Conservation (phyloP, 2,888 invertebrate genomes). For the Onthophagus sagittarius region DNA sequence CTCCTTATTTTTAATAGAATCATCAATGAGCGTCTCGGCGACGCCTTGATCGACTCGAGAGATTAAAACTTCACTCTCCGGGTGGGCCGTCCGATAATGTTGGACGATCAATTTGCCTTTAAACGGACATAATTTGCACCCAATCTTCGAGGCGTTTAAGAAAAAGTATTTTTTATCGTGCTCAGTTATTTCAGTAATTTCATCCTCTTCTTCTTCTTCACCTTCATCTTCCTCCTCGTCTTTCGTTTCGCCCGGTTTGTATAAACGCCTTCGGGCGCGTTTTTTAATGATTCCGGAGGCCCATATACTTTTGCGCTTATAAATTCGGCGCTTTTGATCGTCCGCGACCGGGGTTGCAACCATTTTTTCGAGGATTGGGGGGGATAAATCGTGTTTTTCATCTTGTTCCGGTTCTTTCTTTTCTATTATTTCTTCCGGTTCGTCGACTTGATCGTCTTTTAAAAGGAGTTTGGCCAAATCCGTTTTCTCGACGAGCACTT, state of each 20-base stretch:
- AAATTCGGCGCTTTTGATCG: no score
- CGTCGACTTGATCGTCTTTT: no score
- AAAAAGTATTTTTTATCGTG: conserved; percentile 51
- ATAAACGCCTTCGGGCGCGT: conserved; percentile 38
- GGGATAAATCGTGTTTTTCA: no score
- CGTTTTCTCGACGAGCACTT: no score
- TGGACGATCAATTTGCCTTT: conserved; percentile 59
- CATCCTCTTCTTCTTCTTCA: conserved; percentile 1
- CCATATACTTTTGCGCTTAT: no score
- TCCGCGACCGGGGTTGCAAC: no score
- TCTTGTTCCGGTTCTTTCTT: no score
- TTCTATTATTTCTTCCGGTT: no score
- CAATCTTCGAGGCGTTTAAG: conserved; percentile 45
- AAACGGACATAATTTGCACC: conserved; percentile 61
- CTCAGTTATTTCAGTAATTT: conserved; percentile 13
- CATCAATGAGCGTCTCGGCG: conserved; percentile 55
- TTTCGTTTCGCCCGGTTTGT: background rate
- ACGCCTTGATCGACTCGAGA: conserved; percentile 56
- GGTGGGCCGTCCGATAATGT: conserved; percentile 64
- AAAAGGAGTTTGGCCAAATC: no score
- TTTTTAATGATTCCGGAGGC: conserved; percentile 40
- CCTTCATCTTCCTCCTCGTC: no score
- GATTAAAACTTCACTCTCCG: conserved; percentile 60
- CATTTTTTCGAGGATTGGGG: no score
- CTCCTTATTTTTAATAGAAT: conserved; percentile 44